Base-by-base conservation (phyloP, 2,113 vertebrate species). In the Ploceus nigricollis region DNA sequence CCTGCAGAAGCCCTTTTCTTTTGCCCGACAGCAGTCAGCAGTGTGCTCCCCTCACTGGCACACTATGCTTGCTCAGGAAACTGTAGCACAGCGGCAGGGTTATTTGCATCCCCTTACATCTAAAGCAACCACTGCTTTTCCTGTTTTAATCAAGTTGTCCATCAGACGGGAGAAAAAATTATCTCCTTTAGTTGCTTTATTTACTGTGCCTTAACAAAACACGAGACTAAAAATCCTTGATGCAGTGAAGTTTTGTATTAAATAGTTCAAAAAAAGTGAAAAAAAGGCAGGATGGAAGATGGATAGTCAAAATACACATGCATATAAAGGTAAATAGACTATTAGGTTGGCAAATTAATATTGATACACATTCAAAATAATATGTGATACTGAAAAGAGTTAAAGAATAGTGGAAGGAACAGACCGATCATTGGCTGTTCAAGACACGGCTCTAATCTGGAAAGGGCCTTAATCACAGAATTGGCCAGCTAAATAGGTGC, bases 401-500 rank as follows among this genome's bases (percentile, higher is more conserved):
- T 75, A 72, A 58, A 83, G 18, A 60, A 44, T 1, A 33, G 16
- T 61, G n/a, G 4, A 63, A 77, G 31, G 48, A 80, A 54, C 6
- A 60, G 35, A 56, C 9, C 1, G 11, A 75, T 81, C 25, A 69
- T 10, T 2, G 1, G 42, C 50, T 0, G 0, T 45, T 82, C 40
- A 94, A 87, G n/a, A n/a, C n/a, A 58, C 0, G 0, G 54, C 42
- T 96, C n/a, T 93, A 72, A 72, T 66, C 63, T 91, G 58, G 21
- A 90, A 65, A 60, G 51, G 85, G 45, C 35, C 45, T 82, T 94
- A 91, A 82, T 91, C 57, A 42, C 37, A 82, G 61, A 33, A 87
- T 72, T 14, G 8, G 30, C 63, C 39, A 70, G 44, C 27, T 93
- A 91, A 96, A 90, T 86, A 86, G 64, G 71, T 95, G 90, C 47